Percentiles rank a stretch among this genome's conserved stretches.
These are phyloP conservation scores for Phrynocephalus forsythii DNA, from an alignment of 2,797 vertebrate species.

Conservation along the genomic window DNA sequence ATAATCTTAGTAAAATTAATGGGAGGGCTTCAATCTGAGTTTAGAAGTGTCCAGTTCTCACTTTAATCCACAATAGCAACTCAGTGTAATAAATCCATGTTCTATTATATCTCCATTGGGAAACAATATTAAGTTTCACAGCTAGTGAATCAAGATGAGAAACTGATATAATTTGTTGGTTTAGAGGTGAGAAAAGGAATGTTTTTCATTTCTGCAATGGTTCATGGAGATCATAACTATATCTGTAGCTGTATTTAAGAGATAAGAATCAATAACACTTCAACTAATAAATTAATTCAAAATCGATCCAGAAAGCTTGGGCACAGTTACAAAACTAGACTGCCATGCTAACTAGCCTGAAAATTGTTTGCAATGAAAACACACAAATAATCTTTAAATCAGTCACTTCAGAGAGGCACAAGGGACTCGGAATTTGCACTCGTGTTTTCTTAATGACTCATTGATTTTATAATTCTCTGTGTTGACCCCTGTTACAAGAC, in stretches of 20 bases:
- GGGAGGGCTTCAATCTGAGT: neutral
- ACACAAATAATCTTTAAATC: slow-evolving; percentile 27
- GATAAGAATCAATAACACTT: neutral
- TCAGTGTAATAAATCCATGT: neutral
- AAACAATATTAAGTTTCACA: slow-evolving; percentile 3
- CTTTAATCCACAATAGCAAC: neutral
- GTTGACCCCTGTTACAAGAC: neutral
- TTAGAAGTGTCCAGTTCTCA: neutral
- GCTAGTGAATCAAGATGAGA: slow-evolving; percentile 8
- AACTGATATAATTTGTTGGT: slow-evolving; percentile 14
- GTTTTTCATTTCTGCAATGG: slow-evolving; percentile 15
- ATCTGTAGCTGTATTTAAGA: slow-evolving; percentile 13
- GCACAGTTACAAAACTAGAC: neutral
- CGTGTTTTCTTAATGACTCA: slow-evolving; percentile 28
- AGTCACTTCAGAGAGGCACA: neutral
- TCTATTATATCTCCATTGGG: slow-evolving; percentile 4
- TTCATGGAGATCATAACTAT: neutral
- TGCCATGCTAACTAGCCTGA: neutral
- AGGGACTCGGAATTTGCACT: slow-evolving; percentile 23
- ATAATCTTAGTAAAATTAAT: no score
- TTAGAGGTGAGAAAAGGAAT: neutral
- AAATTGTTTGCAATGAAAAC: slow-evolving; percentile 20
- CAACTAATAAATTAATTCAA: slow-evolving; percentile 5
- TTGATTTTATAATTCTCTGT: slow-evolving; percentile 10
- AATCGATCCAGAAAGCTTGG: neutral